Base-by-base conservation (phyloP, 2,113 vertebrate genomes). In the Sorex fumeus region DNA sequence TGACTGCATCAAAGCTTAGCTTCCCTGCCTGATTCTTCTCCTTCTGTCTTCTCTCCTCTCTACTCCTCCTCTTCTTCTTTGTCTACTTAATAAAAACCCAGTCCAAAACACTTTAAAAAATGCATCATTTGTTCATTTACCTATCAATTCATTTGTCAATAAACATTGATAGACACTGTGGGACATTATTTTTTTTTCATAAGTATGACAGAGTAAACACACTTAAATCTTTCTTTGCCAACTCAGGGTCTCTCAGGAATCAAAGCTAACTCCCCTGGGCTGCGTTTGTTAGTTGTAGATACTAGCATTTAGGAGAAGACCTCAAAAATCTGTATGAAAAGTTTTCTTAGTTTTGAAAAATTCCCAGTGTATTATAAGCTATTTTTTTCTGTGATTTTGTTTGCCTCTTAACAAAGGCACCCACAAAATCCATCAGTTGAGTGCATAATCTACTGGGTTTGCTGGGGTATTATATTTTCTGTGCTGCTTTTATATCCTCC, bases 191-290 rank as follows among this genome's bases (percentile, higher is more conserved):
- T 76, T 32, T 90, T 64, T 81, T n/a, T n/a, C 45, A 10, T 40
- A 92, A 86, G 11, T 71, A 13, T n/a, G 36, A 66, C 30, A 47
- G 32, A 77, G 7, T 71, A 32, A 86, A 72, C n/a, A 25, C 60
- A 82, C 30, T 40, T 67, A 43, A 25, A 50, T 84, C 84, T n/a
- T 90, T 84, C 45, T 79, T 62, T 94, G 47, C 5, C 88, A 76
- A 69, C 45, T 84, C 43, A 21, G 47, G n/a, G 69, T 85, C 40
- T 75, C 32, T 57, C 21, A 45, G 28, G n/a, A 32, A 64, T 23
- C 34, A 60, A 72, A 85, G 25, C 15, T 53, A 57, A 84, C 13
- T 1, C 36, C 67, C 50, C 25, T 67, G 18, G 28, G 8, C 36
- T 27, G 84, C 60, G 76, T 70, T 76, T 80, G 8, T 80, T 85